Conservation (phyloP, 1,140 invertebrate genomes). For the Brachionus rubens region DNA sequence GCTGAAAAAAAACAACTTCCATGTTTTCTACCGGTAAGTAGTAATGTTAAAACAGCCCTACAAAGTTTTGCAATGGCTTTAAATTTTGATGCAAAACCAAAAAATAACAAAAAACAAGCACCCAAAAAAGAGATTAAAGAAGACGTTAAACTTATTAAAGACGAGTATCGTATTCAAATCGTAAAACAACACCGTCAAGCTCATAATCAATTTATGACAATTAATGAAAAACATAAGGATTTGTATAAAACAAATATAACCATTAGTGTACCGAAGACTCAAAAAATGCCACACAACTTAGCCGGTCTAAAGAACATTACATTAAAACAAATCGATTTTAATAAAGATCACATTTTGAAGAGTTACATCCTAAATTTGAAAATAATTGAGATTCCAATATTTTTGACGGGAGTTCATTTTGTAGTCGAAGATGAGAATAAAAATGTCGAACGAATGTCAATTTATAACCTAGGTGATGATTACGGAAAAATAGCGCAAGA, state of each 20-base stretch:
- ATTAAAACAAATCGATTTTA: constrained; percentile 1
- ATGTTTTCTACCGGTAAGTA: constrained; percentile 40
- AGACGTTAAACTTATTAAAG: too few relatives aligned
- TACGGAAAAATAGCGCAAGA: not conserved
- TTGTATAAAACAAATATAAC: too few relatives aligned
- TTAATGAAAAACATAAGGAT: too few relatives aligned
- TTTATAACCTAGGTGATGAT: not conserved
- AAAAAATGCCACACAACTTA: not conserved
- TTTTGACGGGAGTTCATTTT: not conserved
- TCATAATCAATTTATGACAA: too few relatives aligned
- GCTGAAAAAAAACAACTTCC: constrained; percentile 20
- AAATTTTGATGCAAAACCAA: too few relatives aligned
- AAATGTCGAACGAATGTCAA: not conserved
- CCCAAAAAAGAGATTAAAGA: too few relatives aligned
- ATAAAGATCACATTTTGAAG: not conserved
- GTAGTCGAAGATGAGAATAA: not conserved
- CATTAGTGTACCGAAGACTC: too few relatives aligned
- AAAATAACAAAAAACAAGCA: too few relatives aligned
- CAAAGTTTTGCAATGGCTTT: too few relatives aligned
- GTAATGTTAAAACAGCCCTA: too few relatives aligned
- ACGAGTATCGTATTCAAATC: too few relatives aligned
- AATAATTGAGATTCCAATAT: not conserved
- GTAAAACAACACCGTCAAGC: too few relatives aligned
- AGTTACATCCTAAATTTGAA: not conserved
- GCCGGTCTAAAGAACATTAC: not conserved